Percentiles rank a stretch among this genome's conserved stretches.
Conservation (phyloP, 2,113 vertebrate genomes). For the Murina feae region DNA sequence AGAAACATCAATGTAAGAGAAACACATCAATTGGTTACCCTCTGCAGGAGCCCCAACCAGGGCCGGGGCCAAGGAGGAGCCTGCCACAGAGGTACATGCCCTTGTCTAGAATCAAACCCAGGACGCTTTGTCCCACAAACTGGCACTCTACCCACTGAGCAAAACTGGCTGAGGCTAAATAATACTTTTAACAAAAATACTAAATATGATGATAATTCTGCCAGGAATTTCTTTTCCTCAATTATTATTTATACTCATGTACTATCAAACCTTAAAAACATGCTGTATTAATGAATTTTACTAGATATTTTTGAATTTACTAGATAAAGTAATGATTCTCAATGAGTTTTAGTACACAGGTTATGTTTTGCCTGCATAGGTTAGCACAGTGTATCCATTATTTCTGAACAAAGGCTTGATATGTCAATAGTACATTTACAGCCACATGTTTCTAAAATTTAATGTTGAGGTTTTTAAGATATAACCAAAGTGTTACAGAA, state of each 20-base stretch:
- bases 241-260: neutral
- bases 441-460: neutral
- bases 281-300: neutral
- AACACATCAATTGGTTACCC: neutral
- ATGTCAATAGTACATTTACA: neutral
- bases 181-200: neutral
- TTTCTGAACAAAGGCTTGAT: neutral
- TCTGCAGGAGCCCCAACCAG: accelerated
- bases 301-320: too few relatives aligned
- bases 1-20: too few relatives aligned
- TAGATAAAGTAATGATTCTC: neutral
- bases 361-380: neutral
- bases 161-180: neutral
- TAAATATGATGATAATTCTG: neutral
- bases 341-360: neutral
- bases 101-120: neutral
- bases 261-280: neutral
- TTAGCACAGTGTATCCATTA: neutral
- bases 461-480: neutral
- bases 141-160: neutral
- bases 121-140: neutral
- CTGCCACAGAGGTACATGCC: neutral
- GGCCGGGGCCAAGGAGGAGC: neutral
- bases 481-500: neutral
- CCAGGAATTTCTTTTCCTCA: neutral